A percentile compares a stretch with the other conserved stretches of the same genome.
These are phyloP conservation scores for Chloropsis hardwickii DNA, from an alignment of 2,113 vertebrate genomes.

Conservation along the genomic window DNA sequence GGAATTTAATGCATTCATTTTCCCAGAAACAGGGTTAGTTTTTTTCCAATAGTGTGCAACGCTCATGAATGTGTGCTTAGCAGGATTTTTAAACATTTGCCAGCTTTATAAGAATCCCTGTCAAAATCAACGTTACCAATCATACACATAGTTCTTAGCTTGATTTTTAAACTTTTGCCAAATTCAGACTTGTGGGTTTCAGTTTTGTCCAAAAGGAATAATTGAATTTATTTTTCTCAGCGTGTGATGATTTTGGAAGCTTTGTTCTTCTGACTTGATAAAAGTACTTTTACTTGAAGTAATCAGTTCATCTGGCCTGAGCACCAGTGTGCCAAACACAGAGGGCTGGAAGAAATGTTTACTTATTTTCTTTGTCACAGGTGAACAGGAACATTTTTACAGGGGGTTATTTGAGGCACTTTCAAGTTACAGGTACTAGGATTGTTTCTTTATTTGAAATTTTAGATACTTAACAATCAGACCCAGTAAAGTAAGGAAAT, in stretches of 20 bases:
- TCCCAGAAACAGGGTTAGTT: neutral
- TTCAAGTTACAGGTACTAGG: neutral
- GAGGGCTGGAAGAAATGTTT: neutral
- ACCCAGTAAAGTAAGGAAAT: slow-evolving; percentile 18
- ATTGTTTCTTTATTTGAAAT: slow-evolving; percentile 17
- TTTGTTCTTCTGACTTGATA: neutral
- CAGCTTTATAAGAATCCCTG: neutral
- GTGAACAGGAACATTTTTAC: neutral
- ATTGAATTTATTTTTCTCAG: neutral
- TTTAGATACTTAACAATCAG: neutral
- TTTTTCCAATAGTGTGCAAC: neutral
- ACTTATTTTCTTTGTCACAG: neutral
- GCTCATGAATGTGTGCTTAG: neutral
- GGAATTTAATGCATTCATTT: neutral
- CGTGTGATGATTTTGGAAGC: neutral
- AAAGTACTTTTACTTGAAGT: neutral
- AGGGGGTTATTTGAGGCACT: neutral
- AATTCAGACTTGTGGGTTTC: neutral
- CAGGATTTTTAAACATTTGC: neutral
- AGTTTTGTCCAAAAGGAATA: neutral
- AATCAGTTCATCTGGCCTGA: neutral
- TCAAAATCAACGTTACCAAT: neutral
- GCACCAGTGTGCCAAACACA: neutral
- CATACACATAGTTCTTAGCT: neutral
- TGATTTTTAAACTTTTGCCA: neutral